Conservation (phyloP, 1,140 invertebrate genomes). For the Drosophila nannoptera region DNA sequence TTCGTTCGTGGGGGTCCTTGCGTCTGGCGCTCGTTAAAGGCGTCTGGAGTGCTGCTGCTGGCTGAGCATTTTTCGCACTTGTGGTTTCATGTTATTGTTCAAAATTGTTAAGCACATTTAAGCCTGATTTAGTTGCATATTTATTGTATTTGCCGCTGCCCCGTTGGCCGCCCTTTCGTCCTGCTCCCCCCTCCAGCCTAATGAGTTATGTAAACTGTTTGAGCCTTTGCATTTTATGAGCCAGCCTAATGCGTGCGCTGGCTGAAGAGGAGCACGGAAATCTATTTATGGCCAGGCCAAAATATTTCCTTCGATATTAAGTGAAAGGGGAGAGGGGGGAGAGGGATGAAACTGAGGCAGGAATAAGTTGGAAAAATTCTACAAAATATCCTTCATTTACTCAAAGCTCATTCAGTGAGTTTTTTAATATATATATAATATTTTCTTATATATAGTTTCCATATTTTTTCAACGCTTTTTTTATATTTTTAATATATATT, state of each 20-base stretch:
- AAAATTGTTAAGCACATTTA: slow-evolving; percentile 77
- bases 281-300: slow-evolving; percentile 16
- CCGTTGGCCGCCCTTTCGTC: slow-evolving; percentile 10
- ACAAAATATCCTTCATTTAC: too few relatives aligned
- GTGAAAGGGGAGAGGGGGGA: neutral
- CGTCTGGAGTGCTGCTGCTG: slow-evolving; percentile 48
- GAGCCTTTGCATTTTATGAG: slow-evolving; percentile 19
- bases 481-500: neutral
- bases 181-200: slow-evolving; percentile 46
- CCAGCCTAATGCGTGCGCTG: slow-evolving; percentile 16
- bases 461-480: too few relatives aligned
- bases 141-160: slow-evolving; percentile 61
- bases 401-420: too few relatives aligned
- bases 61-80: slow-evolving; percentile 58
- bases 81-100: slow-evolving; percentile 73
- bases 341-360: too few relatives aligned
- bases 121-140: slow-evolving; percentile 77
- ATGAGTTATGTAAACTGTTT: slow-evolving; percentile 72
- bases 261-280: slow-evolving; percentile 2
- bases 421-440: neutral
- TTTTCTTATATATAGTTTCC: too few relatives aligned
- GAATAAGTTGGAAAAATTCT: too few relatives aligned
- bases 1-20: too few relatives aligned
- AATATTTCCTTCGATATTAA: neutral
- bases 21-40: slow-evolving; percentile 55